A percentile compares a stretch with the other conserved stretches of the same genome.
Evolutionary conservation across 2,797 vertebrate species (phyloP).

Genomic region (Cuniculus paca): DNA sequence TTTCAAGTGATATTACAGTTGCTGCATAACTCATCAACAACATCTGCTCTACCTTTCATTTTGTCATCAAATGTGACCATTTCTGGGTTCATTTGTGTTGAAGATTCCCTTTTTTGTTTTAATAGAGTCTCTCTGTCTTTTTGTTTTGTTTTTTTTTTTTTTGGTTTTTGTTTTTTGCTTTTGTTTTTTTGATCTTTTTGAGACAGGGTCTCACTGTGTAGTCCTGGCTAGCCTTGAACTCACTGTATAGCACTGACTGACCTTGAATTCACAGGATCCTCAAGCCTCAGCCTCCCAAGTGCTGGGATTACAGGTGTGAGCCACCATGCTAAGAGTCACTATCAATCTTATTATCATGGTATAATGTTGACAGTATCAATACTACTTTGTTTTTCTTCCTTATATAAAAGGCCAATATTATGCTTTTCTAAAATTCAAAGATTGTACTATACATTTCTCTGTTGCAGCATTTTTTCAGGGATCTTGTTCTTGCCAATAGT

Average conservation of each 20-base stretch:
- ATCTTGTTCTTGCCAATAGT: not conserved
- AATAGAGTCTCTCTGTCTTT: not conserved
- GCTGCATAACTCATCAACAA: not conserved
- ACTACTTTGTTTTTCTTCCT: not conserved
- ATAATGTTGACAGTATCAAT: not conserved
- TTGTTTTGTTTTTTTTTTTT: too few relatives aligned
- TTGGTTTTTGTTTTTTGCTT: too few relatives aligned
- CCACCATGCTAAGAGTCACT: not conserved
- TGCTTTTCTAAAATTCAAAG: not conserved
- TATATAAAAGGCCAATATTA: not conserved
- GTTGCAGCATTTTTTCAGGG: not conserved
- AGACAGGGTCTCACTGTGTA: not conserved
- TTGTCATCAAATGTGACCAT: not conserved
- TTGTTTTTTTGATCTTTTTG: not conserved
- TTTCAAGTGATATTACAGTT: not conserved
- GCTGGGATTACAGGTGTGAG: not conserved
- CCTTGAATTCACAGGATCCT: not conserved
- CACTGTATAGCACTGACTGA: not conserved
- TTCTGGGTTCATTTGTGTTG: not conserved
- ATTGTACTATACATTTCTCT: not conserved
- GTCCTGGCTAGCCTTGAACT: not conserved
- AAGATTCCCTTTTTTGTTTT: not conserved
- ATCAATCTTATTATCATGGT: not conserved
- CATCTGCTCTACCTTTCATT: not conserved
- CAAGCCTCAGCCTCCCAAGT: not conserved